Evolutionary conservation across 2,888 invertebrate species (phyloP).

Genomic region (Ornithoptera alexandrae): DNA sequence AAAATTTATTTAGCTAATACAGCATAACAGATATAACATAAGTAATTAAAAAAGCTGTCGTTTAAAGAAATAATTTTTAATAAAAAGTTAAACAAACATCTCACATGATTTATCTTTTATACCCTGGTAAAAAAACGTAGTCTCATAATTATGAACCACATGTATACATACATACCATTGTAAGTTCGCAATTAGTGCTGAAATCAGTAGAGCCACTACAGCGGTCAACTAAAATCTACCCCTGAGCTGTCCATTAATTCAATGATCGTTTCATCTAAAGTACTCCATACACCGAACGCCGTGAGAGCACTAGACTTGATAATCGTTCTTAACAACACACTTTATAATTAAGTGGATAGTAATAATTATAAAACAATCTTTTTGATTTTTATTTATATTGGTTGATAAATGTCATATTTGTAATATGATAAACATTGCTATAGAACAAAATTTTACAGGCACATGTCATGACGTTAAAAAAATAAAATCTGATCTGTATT

Average conservation of each 20-base stretch:
- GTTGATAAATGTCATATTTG: neutral
- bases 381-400: too few relatives aligned
- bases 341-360: conserved; percentile 12
- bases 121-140: neutral
- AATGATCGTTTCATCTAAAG: conserved; percentile 24
- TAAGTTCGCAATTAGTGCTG: neutral
- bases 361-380: neutral
- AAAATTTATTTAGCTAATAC: too few relatives aligned
- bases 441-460: too few relatives aligned
- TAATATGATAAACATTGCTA: neutral
- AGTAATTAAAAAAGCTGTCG: too few relatives aligned
- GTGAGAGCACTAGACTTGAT: conserved; percentile 6
- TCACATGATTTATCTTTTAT: too few relatives aligned
- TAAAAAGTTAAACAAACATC: too few relatives aligned
- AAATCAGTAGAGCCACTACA: conserved; percentile 3
- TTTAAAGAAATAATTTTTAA: too few relatives aligned
- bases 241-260: conserved; percentile 25
- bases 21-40: too few relatives aligned
- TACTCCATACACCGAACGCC: conserved; percentile 10
- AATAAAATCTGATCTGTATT: too few relatives aligned
- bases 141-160: neutral
- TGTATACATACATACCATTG: neutral
- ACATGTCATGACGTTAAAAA: too few relatives aligned
- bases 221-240: conserved; percentile 13
- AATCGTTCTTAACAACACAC: conserved; percentile 12